Conservation (phyloP, 2,888 invertebrate genomes). For the Stenurella melanura region DNA sequence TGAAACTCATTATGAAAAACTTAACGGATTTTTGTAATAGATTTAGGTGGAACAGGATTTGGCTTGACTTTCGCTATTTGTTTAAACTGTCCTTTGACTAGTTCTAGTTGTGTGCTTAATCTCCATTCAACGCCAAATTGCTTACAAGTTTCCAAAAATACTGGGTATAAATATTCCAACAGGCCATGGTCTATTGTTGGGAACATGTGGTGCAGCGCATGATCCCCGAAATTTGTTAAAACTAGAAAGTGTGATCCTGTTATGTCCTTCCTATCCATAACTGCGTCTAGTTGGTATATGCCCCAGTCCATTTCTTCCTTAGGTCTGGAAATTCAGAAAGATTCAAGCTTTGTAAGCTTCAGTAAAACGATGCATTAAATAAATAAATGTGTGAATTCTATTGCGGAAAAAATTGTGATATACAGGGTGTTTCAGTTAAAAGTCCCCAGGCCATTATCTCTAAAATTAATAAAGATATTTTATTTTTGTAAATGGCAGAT, state of each 20-base stretch:
- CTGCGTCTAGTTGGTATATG: constrained; percentile 83
- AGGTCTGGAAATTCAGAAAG: constrained; percentile 55
- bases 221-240: constrained; percentile 85
- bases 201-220: constrained; percentile 86
- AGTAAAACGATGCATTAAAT: no score
- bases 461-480: no score
- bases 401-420: no score
- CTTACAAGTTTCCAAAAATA: constrained; percentile 78
- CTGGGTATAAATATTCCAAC: constrained; percentile 80
- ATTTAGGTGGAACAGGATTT: constrained; percentile 66
- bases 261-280: constrained; percentile 82
- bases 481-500: no score
- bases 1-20: neutral
- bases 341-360: no score
- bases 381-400: no score
- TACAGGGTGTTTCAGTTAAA: no score
- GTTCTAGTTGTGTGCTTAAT: constrained; percentile 75
- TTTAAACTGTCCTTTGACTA: constrained; percentile 81
- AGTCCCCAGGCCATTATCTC: no score
- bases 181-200: constrained; percentile 87
- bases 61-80: constrained; percentile 75
- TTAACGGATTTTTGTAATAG: neutral
- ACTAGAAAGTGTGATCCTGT: constrained; percentile 80
- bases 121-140: constrained; percentile 78
- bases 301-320: constrained; percentile 81